Percentiles rank a stretch among this genome's conserved stretches.
Evolutionary conservation across 2,888 invertebrate species (phyloP).

Genomic region (Seira musarum): DNA sequence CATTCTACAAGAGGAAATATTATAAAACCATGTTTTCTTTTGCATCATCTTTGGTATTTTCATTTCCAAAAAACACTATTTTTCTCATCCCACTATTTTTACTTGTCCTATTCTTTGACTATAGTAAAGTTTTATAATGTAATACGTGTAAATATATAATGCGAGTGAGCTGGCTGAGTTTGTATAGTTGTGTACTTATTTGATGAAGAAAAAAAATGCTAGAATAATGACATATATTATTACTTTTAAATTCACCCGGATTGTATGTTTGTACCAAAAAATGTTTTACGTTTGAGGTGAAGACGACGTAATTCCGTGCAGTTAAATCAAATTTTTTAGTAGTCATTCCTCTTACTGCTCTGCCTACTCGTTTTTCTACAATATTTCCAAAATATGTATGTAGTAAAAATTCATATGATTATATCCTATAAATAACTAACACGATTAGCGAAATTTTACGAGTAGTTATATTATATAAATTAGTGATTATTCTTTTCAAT

Average conservation of each 20-base stretch:
- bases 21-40: too few species aligned
- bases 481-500: too few species aligned
- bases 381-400: too few species aligned
- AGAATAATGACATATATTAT: background rate
- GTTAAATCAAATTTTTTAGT: background rate
- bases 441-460: too few species aligned
- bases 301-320: background rate
- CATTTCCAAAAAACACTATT: background rate
- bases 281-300: background rate
- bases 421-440: too few species aligned
- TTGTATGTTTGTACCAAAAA: background rate
- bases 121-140: background rate
- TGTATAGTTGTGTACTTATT: background rate
- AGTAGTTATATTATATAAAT: too few species aligned
- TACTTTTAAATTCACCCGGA: background rate
- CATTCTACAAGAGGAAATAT: too few species aligned
- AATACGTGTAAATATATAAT: background rate
- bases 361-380: background rate
- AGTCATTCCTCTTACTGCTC: background rate
- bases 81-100: background rate
- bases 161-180: background rate
- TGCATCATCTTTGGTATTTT: background rate
- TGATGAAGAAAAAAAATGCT: background rate
- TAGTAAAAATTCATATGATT: too few species aligned
- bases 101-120: background rate